Evolutionary conservation across 2,888 invertebrate species (phyloP), one percentile per base, ranked within the genome.

Genomic region (Girardia tigrina): DNA sequence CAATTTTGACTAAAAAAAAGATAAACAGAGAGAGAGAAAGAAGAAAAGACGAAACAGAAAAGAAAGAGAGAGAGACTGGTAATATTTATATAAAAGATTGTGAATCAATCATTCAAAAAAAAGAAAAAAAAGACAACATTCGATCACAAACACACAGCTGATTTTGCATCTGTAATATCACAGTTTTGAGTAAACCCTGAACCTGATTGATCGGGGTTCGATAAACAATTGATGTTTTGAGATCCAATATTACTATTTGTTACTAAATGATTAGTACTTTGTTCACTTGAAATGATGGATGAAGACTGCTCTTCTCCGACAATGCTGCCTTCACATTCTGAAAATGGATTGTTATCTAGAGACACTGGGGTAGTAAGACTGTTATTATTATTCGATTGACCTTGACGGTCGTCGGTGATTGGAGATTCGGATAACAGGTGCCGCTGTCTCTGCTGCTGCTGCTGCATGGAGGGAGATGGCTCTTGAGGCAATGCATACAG

Each of bases 81-180:
- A 20, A 56, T 56, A 56, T 56, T 56, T 56, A 56, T 56, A 56
- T n/a, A 36, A 36, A 23, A 56, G 56, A 56, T 56, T 56, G n/a
- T 6, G 8, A 56, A n/a, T 56, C 56, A 56, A 56, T 56, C 56
- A 56, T n/a, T n/a, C 56, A 56, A 56, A n/a, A n/a, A n/a, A n/a
- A n/a, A n/a, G n/a, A n/a, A n/a, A n/a, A n/a, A n/a, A n/a, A n/a
- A n/a, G n/a, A n/a, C n/a, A n/a, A 56, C 56, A 56, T 20, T 56
- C 56, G 56, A 56, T 56, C 56, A 56, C 56, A 56, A 56, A 56
- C 56, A 56, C n/a, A 56, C 56, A 56, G 56, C 56, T 56, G 56
- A 56, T 56, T 56, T 56, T 56, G 56, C 56, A 56, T 56, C 56
- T n/a, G n/a, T 56, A 56, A 20, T 56, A 56, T 56, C 56, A 56